These are phyloP conservation scores for Amblyornis subalaris DNA, from an alignment of 2,113 vertebrate species.

Conservation along the genomic window DNA sequence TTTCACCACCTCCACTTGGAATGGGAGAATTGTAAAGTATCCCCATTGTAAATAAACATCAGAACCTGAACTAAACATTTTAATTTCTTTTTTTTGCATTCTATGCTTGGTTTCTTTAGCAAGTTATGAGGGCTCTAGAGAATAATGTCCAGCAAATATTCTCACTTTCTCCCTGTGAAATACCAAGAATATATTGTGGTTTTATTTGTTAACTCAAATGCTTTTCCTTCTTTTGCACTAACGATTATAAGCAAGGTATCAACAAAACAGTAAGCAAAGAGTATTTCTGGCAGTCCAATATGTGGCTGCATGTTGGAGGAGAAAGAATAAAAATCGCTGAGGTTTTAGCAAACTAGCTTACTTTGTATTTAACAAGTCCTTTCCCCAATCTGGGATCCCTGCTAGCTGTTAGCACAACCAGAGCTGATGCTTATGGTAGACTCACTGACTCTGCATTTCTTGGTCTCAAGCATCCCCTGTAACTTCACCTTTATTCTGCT, in stretches of 20 bases:
- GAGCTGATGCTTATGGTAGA: conserved; percentile 50
- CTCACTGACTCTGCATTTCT: conserved; percentile 65
- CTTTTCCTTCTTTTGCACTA: background rate
- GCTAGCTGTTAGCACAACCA: background rate
- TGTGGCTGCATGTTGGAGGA: background rate
- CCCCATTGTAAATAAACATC: background rate
- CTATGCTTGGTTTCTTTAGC: background rate
- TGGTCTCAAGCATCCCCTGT: conserved; percentile 75
- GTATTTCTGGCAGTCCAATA: background rate
- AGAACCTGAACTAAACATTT: background rate
- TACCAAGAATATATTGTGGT: background rate
- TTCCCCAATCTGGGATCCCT: background rate
- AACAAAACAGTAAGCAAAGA: background rate
- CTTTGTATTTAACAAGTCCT: background rate
- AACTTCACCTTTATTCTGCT: conserved; percentile 82
- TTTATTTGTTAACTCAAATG: background rate
- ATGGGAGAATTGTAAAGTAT: background rate
- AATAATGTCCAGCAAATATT: background rate
- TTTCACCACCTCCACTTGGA: background rate
- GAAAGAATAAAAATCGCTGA: background rate
- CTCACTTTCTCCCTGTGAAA: background rate
- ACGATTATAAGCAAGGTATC: background rate
- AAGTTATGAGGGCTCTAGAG: background rate
- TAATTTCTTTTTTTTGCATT: background rate
- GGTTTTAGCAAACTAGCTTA: background rate